These are phyloP conservation scores for Leuciscus idus DNA, from an alignment of 2,113 vertebrate genomes.

Conservation along the genomic window DNA sequence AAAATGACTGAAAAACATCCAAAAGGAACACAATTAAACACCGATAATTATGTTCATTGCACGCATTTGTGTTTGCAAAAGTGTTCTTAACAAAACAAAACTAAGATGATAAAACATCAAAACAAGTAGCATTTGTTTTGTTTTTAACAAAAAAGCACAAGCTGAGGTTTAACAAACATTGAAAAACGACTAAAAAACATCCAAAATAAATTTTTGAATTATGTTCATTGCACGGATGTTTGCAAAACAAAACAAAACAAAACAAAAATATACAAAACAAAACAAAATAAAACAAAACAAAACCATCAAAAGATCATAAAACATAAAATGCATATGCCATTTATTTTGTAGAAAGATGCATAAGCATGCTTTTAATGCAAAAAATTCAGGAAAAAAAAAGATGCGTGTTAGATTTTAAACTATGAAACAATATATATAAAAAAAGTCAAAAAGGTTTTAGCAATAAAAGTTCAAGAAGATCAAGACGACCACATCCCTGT, in stretches of 20 bases:
- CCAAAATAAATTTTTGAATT: background rate
- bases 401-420: background rate
- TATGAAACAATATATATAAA: background rate
- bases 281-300: background rate
- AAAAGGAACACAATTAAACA: background rate
- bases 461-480: background rate
- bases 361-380: background rate
- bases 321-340: background rate
- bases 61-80: background rate
- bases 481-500: background rate
- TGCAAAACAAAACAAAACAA: background rate
- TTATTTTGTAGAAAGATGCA: background rate
- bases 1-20: background rate
- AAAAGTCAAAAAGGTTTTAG: background rate
- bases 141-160: background rate
- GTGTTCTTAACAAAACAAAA: background rate
- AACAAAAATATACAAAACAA: no score
- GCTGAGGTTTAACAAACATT: background rate
- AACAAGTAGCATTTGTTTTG: background rate
- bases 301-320: background rate
- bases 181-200: background rate
- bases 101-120: background rate
- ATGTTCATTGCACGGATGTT: background rate
- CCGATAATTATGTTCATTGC: background rate
- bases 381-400: background rate